Evolutionary conservation across 2,113 vertebrate species (phyloP).

Genomic region (Colius striatus): DNA sequence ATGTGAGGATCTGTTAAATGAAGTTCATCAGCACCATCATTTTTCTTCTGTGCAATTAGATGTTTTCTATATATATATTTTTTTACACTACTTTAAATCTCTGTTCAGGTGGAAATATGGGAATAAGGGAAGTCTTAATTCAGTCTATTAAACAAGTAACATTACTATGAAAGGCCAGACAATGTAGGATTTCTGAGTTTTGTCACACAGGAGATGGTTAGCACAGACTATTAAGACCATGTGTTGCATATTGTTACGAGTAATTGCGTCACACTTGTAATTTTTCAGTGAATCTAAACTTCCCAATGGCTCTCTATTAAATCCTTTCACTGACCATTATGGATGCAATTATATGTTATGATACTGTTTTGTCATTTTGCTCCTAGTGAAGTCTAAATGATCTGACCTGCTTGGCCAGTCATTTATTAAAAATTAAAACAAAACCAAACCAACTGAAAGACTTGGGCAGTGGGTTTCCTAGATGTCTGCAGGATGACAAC

Average conservation of each 20-base stretch:
- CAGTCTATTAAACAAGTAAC: background rate
- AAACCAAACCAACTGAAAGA: background rate
- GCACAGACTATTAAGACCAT: background rate
- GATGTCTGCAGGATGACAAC: background rate
- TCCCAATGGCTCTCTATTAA: background rate
- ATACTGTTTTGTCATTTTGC: background rate
- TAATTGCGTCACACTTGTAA: background rate
- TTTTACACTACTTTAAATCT: background rate
- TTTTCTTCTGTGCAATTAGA: background rate
- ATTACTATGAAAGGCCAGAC: background rate
- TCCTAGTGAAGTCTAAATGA: background rate
- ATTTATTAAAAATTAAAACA: background rate
- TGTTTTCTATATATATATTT: background rate
- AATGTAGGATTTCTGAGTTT: background rate
- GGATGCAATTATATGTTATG: background rate
- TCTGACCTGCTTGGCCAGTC: background rate
- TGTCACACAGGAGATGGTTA: background rate
- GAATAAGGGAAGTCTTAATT: background rate
- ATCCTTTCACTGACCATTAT: background rate
- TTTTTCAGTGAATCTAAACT: constrained; percentile 4
- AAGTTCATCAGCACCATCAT: background rate
- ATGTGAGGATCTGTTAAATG: background rate
- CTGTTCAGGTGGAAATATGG: fast-evolving
- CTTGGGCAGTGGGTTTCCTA: background rate
- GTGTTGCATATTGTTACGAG: background rate